Evolutionary conservation across 2,113 vertebrate genomes (phyloP), one percentile per base, ranked within the genome.

Genomic region (Aphelocoma coerulescens): DNA sequence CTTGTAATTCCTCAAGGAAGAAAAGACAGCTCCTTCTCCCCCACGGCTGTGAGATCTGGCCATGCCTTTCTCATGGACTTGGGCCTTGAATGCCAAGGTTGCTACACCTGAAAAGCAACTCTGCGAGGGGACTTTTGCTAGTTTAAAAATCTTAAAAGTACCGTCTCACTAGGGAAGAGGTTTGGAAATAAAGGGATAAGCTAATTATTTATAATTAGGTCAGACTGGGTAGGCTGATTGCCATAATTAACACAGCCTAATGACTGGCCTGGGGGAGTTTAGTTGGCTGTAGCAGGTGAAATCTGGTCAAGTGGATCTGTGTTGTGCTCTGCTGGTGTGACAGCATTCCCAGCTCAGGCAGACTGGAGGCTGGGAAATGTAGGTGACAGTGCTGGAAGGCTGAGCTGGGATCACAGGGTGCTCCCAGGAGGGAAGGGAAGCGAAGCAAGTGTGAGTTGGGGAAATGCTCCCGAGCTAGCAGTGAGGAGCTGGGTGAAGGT

Each of bases 161-260:
- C 44, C 6, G 0, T 76, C 80, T 94, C 97, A 85, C 65, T 44
- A 83, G 96, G 93, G 95, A 95, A 80, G 63, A 63, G 23, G 43
- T 85, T 97, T 84, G 58, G 89, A 97, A 97, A 96, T 91, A 97
- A 95, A 96, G 35, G 93, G 91, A 90, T 93, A 88, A 95, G 87
- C 95, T 96, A 97, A 97, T 97, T 97, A 97, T 93, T 93, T 95
- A 93, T 97, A 97, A 97, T 96, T 97, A 88, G 95, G 96, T 97
- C 96, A 97, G 86, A 84, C 91, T 78, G 88, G 79, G 85, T 93
- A 96, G 93, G 91, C 82, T 97, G 95, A 96, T 76, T 97, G 88
- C 88, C 95, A 65, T 97, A 97, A 97, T 97, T 96, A 97, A 97
- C 93, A 91, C 23, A 81, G 74, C 84, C 95, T 97, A 96, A 96